phyloP scores from a whole-genome alignment of 2,113 vertebrate genomes.

The Suricata suricatta region DNA sequence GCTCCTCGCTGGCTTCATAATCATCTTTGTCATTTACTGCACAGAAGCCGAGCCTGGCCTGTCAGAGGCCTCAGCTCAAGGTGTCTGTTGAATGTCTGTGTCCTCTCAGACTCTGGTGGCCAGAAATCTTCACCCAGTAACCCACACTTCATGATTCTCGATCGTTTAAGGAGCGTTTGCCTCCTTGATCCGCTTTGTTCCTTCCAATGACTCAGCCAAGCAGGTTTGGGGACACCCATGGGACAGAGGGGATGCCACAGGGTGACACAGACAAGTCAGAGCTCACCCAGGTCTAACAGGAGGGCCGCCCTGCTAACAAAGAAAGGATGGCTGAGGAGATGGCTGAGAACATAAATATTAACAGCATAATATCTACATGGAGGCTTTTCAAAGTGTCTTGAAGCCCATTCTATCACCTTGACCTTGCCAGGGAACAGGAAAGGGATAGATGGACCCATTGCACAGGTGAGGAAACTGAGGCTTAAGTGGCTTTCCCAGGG shows the following conservation, averaged over 20 bases:
- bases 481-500: background rate
- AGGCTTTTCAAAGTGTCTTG: background rate
- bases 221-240: background rate
- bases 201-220: background rate
- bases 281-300: background rate
- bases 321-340: background rate
- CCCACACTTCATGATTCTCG: background rate
- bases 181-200: background rate
- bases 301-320: background rate
- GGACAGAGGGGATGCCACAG: background rate
- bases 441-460: background rate
- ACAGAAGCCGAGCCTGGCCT: background rate
- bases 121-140: background rate
- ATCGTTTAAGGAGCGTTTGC: background rate
- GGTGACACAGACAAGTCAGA: background rate
- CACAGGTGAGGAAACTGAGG: background rate
- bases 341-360: too few relatives aligned
- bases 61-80: fast-evolving
- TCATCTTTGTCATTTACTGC: background rate
- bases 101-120: background rate
- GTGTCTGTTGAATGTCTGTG: background rate
- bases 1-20: background rate
- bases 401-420: background rate
- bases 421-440: background rate
- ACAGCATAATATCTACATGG: background rate